Evolutionary conservation across 2,113 vertebrate genomes (phyloP).

Genomic region (Xiphophorus couchianus): DNA sequence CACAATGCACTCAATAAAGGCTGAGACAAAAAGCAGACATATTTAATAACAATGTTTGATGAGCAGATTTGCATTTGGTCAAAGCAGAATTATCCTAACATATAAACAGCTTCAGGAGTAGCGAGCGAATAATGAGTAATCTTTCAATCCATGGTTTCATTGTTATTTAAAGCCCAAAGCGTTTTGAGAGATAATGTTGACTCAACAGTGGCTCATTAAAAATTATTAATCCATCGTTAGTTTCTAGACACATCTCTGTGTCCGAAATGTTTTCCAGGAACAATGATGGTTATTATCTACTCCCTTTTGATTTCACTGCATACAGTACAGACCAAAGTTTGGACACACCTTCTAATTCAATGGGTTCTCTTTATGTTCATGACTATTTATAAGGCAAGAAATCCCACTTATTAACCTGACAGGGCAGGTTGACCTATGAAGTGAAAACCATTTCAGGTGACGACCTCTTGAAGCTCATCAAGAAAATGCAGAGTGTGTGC

Average conservation of each 20-base stretch:
- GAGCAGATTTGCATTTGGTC: background rate
- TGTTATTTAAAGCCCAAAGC: conserved; percentile 24
- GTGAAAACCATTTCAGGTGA: too few species aligned
- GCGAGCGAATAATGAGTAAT: conserved; percentile 5
- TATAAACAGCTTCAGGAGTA: conserved; percentile 9
- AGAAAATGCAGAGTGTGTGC: too few species aligned
- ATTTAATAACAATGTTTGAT: conserved; percentile 8
- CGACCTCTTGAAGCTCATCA: too few species aligned
- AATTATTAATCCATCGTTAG: conserved; percentile 10
- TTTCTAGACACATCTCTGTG: background rate
- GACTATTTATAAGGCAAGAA: too few species aligned
- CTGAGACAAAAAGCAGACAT: background rate
- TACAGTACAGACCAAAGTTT: background rate
- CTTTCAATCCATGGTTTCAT: conserved; percentile 25
- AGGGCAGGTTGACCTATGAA: too few species aligned
- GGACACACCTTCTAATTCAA: too few species aligned
- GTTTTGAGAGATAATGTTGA: conserved; percentile 7
- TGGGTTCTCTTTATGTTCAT: too few species aligned
- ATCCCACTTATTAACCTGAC: too few species aligned
- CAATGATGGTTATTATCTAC: background rate
- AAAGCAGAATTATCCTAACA: background rate
- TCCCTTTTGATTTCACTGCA: background rate
- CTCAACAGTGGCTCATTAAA: conserved; percentile 27
- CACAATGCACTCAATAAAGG: conserved; percentile 27
- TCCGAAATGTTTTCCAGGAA: background rate